Base-by-base conservation (phyloP, 2,113 vertebrate genomes). In the Zapus hudsonius region DNA sequence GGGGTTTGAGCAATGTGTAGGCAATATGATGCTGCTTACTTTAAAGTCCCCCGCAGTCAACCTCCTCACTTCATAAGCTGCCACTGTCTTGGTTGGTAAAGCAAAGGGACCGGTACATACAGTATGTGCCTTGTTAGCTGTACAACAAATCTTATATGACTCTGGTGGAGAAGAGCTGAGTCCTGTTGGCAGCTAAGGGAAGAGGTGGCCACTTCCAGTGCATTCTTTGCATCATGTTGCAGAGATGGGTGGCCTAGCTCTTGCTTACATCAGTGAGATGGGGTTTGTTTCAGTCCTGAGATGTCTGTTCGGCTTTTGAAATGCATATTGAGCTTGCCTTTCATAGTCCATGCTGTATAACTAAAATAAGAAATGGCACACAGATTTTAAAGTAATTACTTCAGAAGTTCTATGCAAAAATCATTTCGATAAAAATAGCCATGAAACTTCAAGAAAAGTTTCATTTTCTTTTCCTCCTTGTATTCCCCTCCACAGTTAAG, bases 221-320 rank as follows among this genome's bases (percentile, higher is more conserved):
- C 33, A 16, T 52, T 79, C 92, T 95, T 92, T 89, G 40, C 73
- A 2, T 83, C 40, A 72, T 72, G 47, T 0, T 83, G 74, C 40
- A 38, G 47, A 70, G 55, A 63, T 74, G 3, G 93, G 86, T 75
- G 96, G 47, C 67, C 44, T 61, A 22, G 42, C 91, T 86, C 44
- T 96, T 92, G 59, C 89, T 64, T 59, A 5, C 27, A 10, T 86
- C 75, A 44, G 5, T 87, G 95, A 91, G 78, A 47, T 80, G 42
- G 90, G 44, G 61, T 47, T 55, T 84, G 79, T 33, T 72, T 89
- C 87, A 22, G 73, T 66, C 64, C 93, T 90, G 88, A 67, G 44
- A 44, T 63, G 52, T 93, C 87, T 66, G 15, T 90, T 66, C 9
- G 12, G 73, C 92, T 91, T 76, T 85, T 89, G 90, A 97, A 93